These are phyloP conservation scores for Novumbra hubbsi DNA, from an alignment of 2,797 vertebrate species.

Conservation along the genomic window DNA sequence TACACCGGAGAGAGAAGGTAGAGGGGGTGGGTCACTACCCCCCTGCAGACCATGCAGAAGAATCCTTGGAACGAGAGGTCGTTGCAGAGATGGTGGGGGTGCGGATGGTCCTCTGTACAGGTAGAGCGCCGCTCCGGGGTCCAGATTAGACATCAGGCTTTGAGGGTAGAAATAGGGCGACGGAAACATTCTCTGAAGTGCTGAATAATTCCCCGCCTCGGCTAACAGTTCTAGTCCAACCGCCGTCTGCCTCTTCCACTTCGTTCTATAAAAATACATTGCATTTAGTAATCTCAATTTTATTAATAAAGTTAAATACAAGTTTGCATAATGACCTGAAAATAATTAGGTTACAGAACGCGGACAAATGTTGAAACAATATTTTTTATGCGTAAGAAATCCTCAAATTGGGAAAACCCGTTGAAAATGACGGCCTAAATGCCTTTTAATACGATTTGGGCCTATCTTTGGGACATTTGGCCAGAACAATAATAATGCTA, in stretches of 20 bases:
- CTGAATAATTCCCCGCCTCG: conserved; percentile 96
- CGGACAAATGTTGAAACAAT: neutral
- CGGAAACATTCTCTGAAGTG: conserved; percentile 96
- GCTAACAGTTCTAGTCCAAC: conserved; percentile 95
- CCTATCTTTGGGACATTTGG: neutral
- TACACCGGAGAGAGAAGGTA: conserved; percentile 87
- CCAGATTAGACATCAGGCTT: conserved; percentile 92
- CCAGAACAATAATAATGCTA: neutral
- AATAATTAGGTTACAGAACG: neutral
- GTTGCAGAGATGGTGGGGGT: conserved; percentile 88
- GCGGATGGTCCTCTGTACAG: conserved; percentile 92
- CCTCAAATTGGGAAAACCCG: neutral
- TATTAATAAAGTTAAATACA: neutral
- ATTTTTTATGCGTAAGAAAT: neutral
- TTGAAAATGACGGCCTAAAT: neutral
- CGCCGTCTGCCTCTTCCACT: conserved; percentile 98
- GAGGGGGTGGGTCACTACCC: conserved; percentile 84
- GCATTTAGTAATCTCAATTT: neutral
- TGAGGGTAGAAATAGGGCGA: conserved; percentile 98
- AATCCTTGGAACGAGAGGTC: conserved; percentile 93
- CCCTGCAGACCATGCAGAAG: conserved; percentile 94
- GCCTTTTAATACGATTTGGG: neutral
- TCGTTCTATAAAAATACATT: conserved; percentile 78
- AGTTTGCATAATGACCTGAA: neutral
- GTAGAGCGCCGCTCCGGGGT: conserved; percentile 91